phyloP scores from a whole-genome alignment of 2,888 invertebrate species.

The Pogonocherus hispidulus region DNA sequence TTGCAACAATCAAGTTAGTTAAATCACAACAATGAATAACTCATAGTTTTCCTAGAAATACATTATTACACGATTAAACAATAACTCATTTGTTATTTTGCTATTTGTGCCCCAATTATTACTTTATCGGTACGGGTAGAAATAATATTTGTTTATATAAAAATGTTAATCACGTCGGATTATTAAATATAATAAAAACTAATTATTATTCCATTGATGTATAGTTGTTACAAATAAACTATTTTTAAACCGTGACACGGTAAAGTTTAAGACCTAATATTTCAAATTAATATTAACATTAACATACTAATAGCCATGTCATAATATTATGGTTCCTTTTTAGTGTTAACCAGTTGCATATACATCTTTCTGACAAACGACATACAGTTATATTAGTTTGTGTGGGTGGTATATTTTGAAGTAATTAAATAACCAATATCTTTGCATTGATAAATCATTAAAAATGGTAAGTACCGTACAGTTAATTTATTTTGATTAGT shows the following conservation, averaged over 20 bases:
- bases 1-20: neutral
- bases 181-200: slow-evolving; percentile 26
- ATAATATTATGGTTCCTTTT: slow-evolving; percentile 11
- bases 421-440: neutral
- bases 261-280: slow-evolving; percentile 38
- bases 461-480: slow-evolving; percentile 12
- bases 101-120: neutral
- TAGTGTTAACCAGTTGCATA: neutral
- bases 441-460: neutral
- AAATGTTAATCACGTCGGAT: slow-evolving; percentile 23
- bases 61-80: neutral
- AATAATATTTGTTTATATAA: neutral
- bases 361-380: neutral
- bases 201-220: slow-evolving; percentile 37
- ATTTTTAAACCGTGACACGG: slow-evolving; percentile 49
- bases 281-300: slow-evolving; percentile 39
- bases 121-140: slow-evolving; percentile 4
- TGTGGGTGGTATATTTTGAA: slow-evolving; percentile 4
- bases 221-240: slow-evolving; percentile 40
- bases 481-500: too few relatives aligned
- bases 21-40: neutral
- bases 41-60: neutral
- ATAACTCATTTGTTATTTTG: neutral
- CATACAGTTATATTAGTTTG: neutral
- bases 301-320: slow-evolving; percentile 28